phyloP scores from a whole-genome alignment of 1,140 invertebrate species.

The Procambarus virginalis region DNA sequence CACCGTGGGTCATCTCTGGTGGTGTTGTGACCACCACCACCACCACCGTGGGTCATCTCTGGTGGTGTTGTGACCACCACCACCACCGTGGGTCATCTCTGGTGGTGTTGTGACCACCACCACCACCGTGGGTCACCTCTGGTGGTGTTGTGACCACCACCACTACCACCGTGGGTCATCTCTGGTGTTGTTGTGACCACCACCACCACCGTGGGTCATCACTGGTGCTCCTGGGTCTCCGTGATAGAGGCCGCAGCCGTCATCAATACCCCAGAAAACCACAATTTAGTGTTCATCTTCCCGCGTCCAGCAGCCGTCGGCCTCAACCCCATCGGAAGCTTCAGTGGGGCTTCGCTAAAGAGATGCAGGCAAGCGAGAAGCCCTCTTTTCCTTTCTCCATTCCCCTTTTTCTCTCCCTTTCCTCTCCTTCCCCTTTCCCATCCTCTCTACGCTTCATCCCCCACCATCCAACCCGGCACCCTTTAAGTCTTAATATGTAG shows the following conservation, averaged over 20 bases:
- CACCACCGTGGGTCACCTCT: too few species aligned
- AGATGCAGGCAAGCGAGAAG: neutral
- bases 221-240: neutral
- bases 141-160: too few species aligned
- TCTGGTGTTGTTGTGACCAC: too few species aligned
- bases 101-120: too few species aligned
- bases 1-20: too few species aligned
- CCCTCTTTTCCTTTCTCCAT: neutral
- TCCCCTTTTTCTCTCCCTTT: neutral
- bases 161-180: too few species aligned
- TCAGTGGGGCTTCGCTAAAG: neutral
- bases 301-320: neutral
- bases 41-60: too few species aligned
- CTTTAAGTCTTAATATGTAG: neutral
- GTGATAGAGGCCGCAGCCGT: neutral
- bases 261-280: neutral
- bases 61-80: neutral
- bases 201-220: too few species aligned
- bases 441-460: neutral
- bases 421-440: neutral
- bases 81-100: too few species aligned
- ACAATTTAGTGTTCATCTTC: slow-evolving; percentile 23
- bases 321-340: neutral
- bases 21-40: too few species aligned
- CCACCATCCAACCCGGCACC: neutral